Conservation (phyloP, 2,888 invertebrate species). For the Timema podura region DNA sequence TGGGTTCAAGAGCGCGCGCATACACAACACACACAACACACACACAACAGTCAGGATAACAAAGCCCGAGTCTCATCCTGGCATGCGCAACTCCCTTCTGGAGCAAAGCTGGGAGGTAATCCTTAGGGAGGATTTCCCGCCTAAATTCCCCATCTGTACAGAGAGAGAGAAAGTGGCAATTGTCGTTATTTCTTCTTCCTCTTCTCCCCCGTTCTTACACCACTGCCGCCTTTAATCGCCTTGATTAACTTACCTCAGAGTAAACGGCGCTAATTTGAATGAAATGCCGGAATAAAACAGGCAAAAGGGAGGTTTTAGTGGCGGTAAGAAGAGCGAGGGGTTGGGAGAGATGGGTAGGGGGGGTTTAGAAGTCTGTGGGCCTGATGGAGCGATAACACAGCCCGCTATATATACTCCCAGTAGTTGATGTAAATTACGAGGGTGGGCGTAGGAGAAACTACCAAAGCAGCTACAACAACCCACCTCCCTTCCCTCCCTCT, state of each 20-base stretch:
- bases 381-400: constrained; percentile 18
- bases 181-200: constrained; percentile 21
- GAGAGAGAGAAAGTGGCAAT: constrained; percentile 7
- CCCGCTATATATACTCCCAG: not conserved
- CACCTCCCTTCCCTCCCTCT: not conserved
- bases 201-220: not conserved
- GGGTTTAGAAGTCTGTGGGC: not conserved
- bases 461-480: too few species aligned
- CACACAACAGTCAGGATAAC: too few species aligned
- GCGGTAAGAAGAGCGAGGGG: not conserved
- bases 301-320: not conserved
- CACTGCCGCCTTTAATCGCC: constrained; percentile 21
- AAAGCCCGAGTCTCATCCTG: too few species aligned
- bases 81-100: too few species aligned
- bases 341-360: not conserved
- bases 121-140: too few species aligned
- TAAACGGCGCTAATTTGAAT: constrained; percentile 29
- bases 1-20: too few species aligned
- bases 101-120: too few species aligned
- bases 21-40: too few species aligned
- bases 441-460: not conserved
- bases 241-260: constrained; percentile 29
- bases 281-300: constrained; percentile 27
- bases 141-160: too few species aligned
- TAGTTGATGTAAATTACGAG: constrained; percentile 17